phyloP scores from a whole-genome alignment of 2,797 vertebrate genomes.

The Eulemur albifrons region DNA sequence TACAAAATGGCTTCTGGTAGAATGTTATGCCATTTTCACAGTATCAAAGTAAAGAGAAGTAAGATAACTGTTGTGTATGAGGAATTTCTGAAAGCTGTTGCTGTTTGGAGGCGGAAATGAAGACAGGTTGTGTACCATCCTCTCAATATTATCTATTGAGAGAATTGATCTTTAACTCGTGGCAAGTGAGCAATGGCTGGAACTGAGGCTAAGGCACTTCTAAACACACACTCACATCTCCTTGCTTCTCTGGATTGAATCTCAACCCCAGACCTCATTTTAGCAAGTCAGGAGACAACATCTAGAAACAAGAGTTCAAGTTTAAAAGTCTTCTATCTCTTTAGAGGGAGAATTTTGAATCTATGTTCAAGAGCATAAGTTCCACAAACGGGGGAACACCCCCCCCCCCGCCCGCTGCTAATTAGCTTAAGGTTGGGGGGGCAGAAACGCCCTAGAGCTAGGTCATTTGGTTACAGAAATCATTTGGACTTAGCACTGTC shows the following conservation, averaged over 20 bases:
- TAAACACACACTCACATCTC: neutral
- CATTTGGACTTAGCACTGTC: neutral
- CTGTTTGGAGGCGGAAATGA: conserved; percentile 45
- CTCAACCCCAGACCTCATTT: neutral
- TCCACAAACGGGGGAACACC: neutral
- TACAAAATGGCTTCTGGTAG: neutral
- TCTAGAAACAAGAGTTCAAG: neutral
- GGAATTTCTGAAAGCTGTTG: conserved; percentile 30
- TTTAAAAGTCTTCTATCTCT: neutral
- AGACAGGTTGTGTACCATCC: neutral
- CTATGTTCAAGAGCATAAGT: neutral
- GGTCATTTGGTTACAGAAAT: neutral
- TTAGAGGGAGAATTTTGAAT: conserved; percentile 35
- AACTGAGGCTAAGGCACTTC: neutral
- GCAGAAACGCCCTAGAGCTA: neutral
- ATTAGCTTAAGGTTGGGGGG: neutral
- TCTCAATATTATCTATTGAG: conserved; percentile 36
- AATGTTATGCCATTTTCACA: conserved; percentile 44
- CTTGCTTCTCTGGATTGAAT: neutral
- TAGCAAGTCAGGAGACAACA: neutral
- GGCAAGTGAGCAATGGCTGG: conserved; percentile 49
- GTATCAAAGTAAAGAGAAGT: conserved; percentile 46
- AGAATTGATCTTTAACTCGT: conserved; percentile 72
- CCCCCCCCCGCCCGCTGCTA: neutral
- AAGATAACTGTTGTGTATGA: neutral